Evolutionary conservation across 1,140 invertebrate genomes (phyloP).

Genomic region (Dendroctonus ponderosae): DNA sequence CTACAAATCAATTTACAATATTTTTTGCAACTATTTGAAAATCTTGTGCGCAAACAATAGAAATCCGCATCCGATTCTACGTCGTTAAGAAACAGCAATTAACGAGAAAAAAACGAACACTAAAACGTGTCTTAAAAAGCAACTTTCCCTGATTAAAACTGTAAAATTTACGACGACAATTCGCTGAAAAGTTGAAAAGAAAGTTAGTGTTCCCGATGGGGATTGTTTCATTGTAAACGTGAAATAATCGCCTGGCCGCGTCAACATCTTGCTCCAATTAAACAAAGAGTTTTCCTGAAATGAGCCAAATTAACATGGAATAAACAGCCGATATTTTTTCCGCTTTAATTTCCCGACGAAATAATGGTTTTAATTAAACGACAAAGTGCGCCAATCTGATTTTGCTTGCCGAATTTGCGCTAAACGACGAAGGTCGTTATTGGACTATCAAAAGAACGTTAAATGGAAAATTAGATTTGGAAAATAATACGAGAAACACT

Average conservation of each 20-base stretch:
- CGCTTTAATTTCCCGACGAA: constrained; percentile 1
- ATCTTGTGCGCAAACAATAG: no score
- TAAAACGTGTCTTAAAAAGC: no score
- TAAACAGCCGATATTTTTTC: constrained; percentile 1
- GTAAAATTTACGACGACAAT: neutral
- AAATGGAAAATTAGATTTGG: no score
- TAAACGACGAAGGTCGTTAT: no score
- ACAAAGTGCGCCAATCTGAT: neutral
- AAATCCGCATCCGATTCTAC: no score
- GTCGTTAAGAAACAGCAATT: no score
- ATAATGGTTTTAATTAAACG: constrained; percentile 3
- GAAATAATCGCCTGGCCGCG: neutral
- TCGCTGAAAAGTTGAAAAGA: neutral
- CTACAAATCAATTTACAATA: no score
- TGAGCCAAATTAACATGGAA: constrained; percentile 1
- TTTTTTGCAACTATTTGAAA: no score
- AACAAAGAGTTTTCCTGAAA: constrained; percentile 3
- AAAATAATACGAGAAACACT: no score
- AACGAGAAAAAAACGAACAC: no score
- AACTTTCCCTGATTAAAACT: neutral
- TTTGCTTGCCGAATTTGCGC: neutral
- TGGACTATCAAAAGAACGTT: no score
- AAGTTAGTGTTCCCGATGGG: neutral
- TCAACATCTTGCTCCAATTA: constrained; percentile 1
- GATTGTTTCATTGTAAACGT: neutral